A percentile compares a stretch with the other conserved stretches of the same genome.
Conservation (phyloP, 2,113 vertebrate species). For the Mustela lutreola region DNA sequence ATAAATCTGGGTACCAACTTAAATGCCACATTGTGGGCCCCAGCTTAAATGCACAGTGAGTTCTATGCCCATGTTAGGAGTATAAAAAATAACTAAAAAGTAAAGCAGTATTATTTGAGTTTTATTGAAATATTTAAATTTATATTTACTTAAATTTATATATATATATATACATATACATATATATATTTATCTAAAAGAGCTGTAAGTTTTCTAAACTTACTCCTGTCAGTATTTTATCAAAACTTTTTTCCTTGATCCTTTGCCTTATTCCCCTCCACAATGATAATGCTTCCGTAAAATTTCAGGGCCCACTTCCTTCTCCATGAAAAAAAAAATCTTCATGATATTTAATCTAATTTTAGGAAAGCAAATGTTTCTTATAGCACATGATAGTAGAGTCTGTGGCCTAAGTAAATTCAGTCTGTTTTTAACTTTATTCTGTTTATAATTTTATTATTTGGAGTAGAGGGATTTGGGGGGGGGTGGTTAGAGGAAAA, state of each 20-base stretch:
- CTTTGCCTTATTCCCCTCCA: not conserved
- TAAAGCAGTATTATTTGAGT: not conserved
- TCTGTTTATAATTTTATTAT: conserved; percentile 65
- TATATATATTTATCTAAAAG: not conserved
- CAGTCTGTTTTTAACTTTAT: conserved; percentile 19
- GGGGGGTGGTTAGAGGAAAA: not conserved
- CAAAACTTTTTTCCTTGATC: not conserved
- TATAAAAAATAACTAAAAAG: not conserved
- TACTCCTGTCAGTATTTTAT: not conserved
- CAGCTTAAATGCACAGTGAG: not conserved
- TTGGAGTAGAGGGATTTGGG: not conserved
- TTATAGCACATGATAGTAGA: not conserved
- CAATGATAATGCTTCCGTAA: conserved; percentile 20
- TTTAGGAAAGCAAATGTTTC: conserved; percentile 61
- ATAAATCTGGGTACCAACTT: not conserved
- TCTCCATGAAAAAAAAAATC: conserved; percentile 32
- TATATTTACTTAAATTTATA: not conserved
- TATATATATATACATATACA: not conserved
- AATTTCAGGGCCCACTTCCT: not conserved
- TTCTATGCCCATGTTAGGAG: not conserved
- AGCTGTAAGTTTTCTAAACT: not conserved
- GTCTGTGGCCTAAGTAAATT: not conserved
- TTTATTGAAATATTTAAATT: conserved; percentile 30
- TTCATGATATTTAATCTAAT: conserved; percentile 47
- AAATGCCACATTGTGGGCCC: not conserved